Evolutionary conservation across 2,113 vertebrate species (phyloP), one percentile per base, ranked within the genome.

Genomic region (Synodontis membranacea): DNA sequence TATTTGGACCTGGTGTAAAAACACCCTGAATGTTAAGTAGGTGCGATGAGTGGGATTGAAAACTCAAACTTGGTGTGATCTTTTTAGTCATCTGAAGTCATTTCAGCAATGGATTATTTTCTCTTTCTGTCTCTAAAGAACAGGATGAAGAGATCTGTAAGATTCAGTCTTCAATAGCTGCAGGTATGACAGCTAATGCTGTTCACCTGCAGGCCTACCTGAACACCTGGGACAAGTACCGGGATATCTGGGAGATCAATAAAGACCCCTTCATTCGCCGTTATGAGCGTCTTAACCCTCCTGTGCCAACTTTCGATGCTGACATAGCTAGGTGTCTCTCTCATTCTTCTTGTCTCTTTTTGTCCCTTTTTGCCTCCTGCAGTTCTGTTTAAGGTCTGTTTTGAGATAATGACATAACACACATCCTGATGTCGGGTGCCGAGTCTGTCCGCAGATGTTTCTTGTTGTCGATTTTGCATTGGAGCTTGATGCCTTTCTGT

Each of bases 201-300:
- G 68, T 75, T 9, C 90, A 94, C 46, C 93, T 97, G 76, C 95
- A 95, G 92, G 89, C 91, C 50, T 96, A 97, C 91, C 92, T 97
- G 89, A 96, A 96, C 91, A 97, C 91, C 50, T 97, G 97, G 96
- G 96, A 97, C 76, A 95, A 95, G 88, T 95, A 97, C 90, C 93
- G 94, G 1, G 94, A 96, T 86, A 97, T 98, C 91, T 98, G 97
- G 97, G 95, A 96, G 87, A 95, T 95, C 66, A 96, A 97, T 92
- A 97, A 97, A 86, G 96, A 97, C 83, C 91, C 92, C 52, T 94
- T 97, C 25, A 96, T 97, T 60, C 93, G 93, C 44, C 93, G 95
- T 72, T 97, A 97, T 86, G 93, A 96, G 91, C 95, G 92, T 21
- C 93, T 95, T 87, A 96, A 97, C 89, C 94, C 93, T 0, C 92